phyloP scores from a whole-genome alignment of 2,113 vertebrate species.

The Hemibagrus wyckioides region DNA sequence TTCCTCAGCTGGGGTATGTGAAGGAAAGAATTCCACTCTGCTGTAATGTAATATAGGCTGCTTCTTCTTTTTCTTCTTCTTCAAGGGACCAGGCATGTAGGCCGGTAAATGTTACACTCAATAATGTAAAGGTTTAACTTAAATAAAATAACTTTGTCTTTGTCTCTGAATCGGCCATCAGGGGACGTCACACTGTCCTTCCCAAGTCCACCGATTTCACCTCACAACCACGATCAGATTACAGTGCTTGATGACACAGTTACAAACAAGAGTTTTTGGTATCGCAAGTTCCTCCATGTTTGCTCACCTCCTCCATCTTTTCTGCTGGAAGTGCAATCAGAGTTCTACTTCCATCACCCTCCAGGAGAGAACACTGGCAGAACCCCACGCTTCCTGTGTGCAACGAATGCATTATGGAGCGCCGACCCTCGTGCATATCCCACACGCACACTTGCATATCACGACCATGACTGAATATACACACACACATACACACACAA shows the following conservation, averaged over 20 bases:
- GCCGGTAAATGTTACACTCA: no score
- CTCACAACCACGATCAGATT: neutral
- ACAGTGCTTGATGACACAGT: neutral
- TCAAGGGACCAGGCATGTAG: no score
- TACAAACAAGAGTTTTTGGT: neutral
- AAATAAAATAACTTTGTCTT: no score
- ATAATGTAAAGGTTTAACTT: no score
- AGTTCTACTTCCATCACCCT: constrained; percentile 61
- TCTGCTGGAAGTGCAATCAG: constrained; percentile 82
- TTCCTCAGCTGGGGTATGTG: no score
- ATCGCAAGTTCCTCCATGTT: neutral
- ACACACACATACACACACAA: constrained; percentile 21
- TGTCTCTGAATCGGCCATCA: neutral
- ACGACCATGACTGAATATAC: constrained; percentile 83
- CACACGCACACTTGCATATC: constrained; percentile 85
- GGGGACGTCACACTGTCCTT: neutral
- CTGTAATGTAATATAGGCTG: no score
- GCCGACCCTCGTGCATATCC: constrained; percentile 85
- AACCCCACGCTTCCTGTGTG: constrained; percentile 83
- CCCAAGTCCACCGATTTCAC: neutral
- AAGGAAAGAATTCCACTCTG: no score
- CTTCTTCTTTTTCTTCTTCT: no score
- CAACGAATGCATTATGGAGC: constrained; percentile 72
- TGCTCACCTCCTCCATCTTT: constrained; percentile 83
- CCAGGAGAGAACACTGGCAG: constrained; percentile 82